Conservation (phyloP, 2,113 vertebrate species). For the Dasyornis broadbenti region DNA sequence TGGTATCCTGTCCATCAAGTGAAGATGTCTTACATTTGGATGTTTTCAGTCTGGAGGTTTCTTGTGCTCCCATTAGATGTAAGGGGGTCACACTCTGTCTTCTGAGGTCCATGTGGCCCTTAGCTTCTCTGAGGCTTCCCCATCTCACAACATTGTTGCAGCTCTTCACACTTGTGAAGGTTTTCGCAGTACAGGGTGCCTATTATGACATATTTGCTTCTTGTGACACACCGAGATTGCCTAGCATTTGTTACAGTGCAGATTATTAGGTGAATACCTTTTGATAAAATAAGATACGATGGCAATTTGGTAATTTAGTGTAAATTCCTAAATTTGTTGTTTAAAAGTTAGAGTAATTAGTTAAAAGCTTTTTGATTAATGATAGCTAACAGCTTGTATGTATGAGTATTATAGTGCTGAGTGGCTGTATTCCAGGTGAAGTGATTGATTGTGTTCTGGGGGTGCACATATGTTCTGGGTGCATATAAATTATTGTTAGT, state of each 20-base stretch:
- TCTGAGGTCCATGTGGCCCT: background rate
- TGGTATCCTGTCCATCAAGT: background rate
- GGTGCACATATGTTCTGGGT: constrained; percentile 61
- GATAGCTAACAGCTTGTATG: constrained; percentile 52
- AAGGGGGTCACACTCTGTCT: background rate
- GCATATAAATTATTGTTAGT: constrained; percentile 63
- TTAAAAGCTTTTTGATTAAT: constrained; percentile 68
- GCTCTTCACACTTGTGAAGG: background rate
- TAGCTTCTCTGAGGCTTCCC: background rate
- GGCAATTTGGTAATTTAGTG: background rate
- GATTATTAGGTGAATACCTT: background rate
- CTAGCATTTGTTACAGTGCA: background rate
- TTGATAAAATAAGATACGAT: background rate
- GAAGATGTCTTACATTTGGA: background rate
- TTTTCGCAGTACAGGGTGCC: background rate
- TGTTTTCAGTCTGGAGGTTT: background rate
- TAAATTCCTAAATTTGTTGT: constrained; percentile 26
- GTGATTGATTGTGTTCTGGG: constrained; percentile 61
- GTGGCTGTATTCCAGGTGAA: constrained; percentile 60
- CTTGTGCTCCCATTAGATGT: background rate
- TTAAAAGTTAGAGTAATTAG: constrained; percentile 55
- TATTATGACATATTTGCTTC: background rate
- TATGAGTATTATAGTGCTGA: constrained; percentile 31
- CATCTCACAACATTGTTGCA: background rate
- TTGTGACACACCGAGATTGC: background rate